Percentiles rank a stretch among this genome's conserved stretches.
Evolutionary conservation across 1,140 invertebrate genomes (phyloP).

Genomic region (Lordiphosa collinella): DNA sequence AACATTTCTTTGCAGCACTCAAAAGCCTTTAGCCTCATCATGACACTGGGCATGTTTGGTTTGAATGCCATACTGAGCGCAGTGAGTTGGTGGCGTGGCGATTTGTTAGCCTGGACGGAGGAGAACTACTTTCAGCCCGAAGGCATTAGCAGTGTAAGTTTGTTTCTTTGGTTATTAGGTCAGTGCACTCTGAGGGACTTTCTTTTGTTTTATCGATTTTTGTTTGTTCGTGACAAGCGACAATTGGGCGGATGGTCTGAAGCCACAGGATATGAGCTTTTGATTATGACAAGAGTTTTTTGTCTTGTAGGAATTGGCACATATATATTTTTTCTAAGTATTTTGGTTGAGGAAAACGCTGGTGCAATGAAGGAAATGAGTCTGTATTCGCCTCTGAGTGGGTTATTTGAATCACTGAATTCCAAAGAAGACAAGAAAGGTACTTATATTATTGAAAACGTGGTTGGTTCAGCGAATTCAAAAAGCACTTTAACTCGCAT

Average conservation of each 20-base stretch:
- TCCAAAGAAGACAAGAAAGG: no score
- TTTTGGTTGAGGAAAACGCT: constrained; percentile 7
- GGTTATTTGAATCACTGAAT: no score
- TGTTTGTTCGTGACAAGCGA: constrained; percentile 43
- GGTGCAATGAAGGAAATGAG: constrained; percentile 24
- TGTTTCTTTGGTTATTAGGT: constrained; percentile 43
- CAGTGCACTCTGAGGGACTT: constrained; percentile 52
- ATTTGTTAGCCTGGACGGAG: constrained; percentile 59
- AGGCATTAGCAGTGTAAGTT: constrained; percentile 74
- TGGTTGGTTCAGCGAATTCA: no score
- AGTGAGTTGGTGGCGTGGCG: constrained; percentile 68
- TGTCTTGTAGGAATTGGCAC: constrained; percentile 6
- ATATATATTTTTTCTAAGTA: no score
- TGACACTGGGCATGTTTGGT: constrained; percentile 71
- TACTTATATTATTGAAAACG: no score
- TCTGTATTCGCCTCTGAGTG: not conserved
- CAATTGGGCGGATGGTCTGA: constrained; percentile 36
- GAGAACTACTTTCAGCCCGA: constrained; percentile 70
- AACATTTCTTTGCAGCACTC: constrained; percentile 53
- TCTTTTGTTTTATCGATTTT: constrained; percentile 54
- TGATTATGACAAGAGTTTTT: constrained; percentile 66
- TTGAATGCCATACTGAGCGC: constrained; percentile 63
- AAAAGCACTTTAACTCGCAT: no score
- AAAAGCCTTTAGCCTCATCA: constrained; percentile 73
- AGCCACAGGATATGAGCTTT: constrained; percentile 67